phyloP scores from a whole-genome alignment of 1,140 invertebrate species.

The Drosophila leontia region DNA sequence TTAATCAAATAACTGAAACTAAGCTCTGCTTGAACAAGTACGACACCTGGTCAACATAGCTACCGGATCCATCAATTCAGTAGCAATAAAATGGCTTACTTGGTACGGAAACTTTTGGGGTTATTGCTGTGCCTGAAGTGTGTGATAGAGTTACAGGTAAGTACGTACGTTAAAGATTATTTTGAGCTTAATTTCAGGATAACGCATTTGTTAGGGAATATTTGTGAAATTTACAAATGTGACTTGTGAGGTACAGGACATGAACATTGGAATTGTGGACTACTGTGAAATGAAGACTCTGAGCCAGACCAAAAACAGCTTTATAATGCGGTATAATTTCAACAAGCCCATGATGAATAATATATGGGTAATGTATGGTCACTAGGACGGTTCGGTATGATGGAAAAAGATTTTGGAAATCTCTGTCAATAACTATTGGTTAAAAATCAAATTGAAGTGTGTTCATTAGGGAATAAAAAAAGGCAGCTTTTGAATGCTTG shows the following conservation, averaged over 20 bases:
- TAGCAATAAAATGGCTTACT: conserved; percentile 3
- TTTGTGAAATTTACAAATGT: conserved; percentile 40
- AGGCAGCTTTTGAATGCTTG: too few species aligned
- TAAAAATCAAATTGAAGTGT: background rate
- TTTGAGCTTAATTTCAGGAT: background rate
- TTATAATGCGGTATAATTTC: conserved; percentile 23
- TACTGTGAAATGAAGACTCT: conserved; percentile 30
- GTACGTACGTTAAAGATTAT: background rate
- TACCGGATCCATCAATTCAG: background rate
- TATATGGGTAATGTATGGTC: conserved; percentile 17
- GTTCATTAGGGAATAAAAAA: too few species aligned
- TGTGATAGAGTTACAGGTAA: conserved; percentile 9
- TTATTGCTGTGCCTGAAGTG: background rate
- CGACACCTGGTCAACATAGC: background rate
- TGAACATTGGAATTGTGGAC: background rate
- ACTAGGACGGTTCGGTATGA: background rate
- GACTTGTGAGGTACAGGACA: conserved; percentile 40
- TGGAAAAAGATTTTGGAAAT: background rate
- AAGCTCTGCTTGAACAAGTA: background rate
- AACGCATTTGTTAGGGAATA: background rate
- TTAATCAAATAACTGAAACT: background rate
- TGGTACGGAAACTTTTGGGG: background rate
- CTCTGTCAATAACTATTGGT: too few species aligned
- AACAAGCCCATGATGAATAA: conserved; percentile 8
- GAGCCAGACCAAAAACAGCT: conserved; percentile 10